Evolutionary conservation across 2,888 invertebrate genomes (phyloP).

Genomic region (Lordiphosa andalusiaca): DNA sequence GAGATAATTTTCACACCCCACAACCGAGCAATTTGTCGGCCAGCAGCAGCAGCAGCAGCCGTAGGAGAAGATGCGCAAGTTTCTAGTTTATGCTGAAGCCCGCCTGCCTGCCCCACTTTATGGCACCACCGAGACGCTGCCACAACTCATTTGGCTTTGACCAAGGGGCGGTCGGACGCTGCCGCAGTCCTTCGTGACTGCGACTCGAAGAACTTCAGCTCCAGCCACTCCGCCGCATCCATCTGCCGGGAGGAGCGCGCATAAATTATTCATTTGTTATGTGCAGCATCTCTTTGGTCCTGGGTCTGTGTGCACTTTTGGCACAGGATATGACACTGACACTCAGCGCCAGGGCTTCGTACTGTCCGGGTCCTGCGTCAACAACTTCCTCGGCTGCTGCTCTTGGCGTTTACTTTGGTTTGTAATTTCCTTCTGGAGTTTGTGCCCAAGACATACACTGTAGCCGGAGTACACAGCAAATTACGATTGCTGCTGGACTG

Average conservation of each 20-base stretch:
- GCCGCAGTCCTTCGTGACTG: constrained; percentile 45
- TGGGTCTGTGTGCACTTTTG: constrained; percentile 62
- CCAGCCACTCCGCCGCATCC: constrained; percentile 39
- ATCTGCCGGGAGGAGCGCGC: constrained; percentile 69
- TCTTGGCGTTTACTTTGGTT: constrained; percentile 74
- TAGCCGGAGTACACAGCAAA: constrained; percentile 55
- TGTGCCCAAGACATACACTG: constrained; percentile 36
- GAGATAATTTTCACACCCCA: constrained; percentile 65
- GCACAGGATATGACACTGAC: constrained; percentile 75
- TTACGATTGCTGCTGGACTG: constrained; percentile 61
- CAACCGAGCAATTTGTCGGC: constrained; percentile 44
- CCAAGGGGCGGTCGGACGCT: constrained; percentile 45
- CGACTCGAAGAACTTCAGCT: constrained; percentile 30
- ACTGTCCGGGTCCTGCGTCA: constrained; percentile 51
- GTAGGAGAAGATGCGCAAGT: constrained; percentile 23
- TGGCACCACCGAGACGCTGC: constrained; percentile 65
- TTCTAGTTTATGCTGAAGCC: constrained; percentile 51
- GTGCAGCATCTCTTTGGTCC: constrained; percentile 54
- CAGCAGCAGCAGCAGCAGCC: background rate
- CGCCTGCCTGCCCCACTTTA: constrained; percentile 57
- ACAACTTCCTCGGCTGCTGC: constrained; percentile 64
- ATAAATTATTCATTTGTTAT: constrained; percentile 74
- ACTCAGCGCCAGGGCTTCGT: constrained; percentile 60
- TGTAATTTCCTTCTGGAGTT: constrained; percentile 74
- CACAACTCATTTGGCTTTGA: constrained; percentile 73